These are phyloP conservation scores for Nomada goodeniana DNA, from an alignment of 2,888 invertebrate genomes.

Conservation along the genomic window DNA sequence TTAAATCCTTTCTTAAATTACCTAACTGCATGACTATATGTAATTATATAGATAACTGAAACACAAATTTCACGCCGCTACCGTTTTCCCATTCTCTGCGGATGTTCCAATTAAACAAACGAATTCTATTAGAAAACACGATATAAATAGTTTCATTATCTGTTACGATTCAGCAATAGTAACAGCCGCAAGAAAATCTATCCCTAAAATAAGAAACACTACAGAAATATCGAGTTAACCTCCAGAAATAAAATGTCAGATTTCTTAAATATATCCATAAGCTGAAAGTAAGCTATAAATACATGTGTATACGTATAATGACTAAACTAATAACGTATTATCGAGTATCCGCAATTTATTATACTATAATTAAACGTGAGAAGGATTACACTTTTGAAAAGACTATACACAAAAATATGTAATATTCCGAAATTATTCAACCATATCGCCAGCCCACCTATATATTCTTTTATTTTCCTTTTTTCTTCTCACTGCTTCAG, in stretches of 20 bases:
- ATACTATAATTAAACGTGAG: constrained; percentile 12
- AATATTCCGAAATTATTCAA: constrained; percentile 7
- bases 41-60: no score
- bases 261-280: neutral
- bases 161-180: no score
- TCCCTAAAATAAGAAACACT: neutral
- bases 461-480: no score
- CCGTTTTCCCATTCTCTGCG: no score
- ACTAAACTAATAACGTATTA: neutral
- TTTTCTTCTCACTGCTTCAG: neutral
- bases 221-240: neutral
- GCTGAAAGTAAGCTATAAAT: neutral
- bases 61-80: no score
- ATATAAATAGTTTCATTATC: no score
- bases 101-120: no score
- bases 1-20: no score
- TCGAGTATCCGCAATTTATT: neutral
- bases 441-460: no score
- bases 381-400: neutral
- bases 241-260: neutral
- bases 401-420: neutral
- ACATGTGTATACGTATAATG: neutral
- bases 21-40: no score
- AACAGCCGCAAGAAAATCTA: no score
- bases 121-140: no score